Percentiles rank a stretch among this genome's conserved stretches.
Conservation (phyloP, 2,888 invertebrate genomes). For the Rhagophthalmus giganteus region DNA sequence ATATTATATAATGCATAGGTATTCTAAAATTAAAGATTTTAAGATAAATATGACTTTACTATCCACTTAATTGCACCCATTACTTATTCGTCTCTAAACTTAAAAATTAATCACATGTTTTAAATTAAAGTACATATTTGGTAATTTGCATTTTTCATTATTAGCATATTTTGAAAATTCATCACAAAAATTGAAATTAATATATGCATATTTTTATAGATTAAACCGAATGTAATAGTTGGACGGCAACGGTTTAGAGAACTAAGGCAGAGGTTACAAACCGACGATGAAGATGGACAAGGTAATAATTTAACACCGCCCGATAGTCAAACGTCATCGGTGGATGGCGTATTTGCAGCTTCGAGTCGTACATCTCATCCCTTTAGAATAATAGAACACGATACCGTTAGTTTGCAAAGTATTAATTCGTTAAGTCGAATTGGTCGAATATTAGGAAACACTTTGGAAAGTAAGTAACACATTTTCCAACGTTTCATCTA, state of each 20-base stretch:
- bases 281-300: constrained; percentile 77
- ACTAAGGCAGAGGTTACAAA: constrained; percentile 82
- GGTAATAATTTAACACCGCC: constrained; percentile 66
- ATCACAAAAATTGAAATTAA: background rate
- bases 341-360: constrained; percentile 74
- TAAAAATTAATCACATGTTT: no score
- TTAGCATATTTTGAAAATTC: background rate
- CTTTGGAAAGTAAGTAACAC: constrained; percentile 32
- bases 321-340: constrained; percentile 75
- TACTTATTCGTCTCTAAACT: no score
- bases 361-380: constrained; percentile 71
- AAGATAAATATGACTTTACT: no score
- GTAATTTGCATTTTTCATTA: no score
- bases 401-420: constrained; percentile 84
- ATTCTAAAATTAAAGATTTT: no score
- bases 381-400: constrained; percentile 84
- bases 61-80: no score
- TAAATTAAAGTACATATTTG: no score
- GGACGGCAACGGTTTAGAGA: constrained; percentile 81
- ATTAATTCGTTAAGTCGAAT: constrained; percentile 85
- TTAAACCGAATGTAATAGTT: constrained; percentile 38
- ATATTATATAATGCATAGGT: no score
- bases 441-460: constrained; percentile 75
- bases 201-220: constrained; percentile 20
- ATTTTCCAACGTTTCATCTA: background rate